phyloP scores from a whole-genome alignment of 2,888 invertebrate genomes.

The Macroteleia sp. region DNA sequence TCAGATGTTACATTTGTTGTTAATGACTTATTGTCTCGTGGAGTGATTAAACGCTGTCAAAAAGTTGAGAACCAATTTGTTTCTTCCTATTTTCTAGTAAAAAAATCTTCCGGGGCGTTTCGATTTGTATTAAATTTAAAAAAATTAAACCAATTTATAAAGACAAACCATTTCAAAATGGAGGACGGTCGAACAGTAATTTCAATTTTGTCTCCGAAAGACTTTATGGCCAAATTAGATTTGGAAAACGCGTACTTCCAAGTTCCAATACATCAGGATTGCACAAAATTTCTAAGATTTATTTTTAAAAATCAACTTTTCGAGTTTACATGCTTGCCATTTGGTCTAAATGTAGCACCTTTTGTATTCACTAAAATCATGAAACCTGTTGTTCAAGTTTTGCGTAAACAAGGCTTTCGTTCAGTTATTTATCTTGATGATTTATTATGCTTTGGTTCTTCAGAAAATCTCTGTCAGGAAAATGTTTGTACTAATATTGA shows the following conservation, averaged over 20 bases:
- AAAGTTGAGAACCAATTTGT: constrained; percentile 35
- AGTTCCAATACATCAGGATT: background rate
- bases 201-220: constrained; percentile 26
- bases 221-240: constrained; percentile 44
- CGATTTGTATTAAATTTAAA: constrained; percentile 57
- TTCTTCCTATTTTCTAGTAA: constrained; percentile 33
- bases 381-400: background rate
- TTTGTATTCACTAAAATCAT: constrained; percentile 14
- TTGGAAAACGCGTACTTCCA: constrained; percentile 25
- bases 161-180: constrained; percentile 48
- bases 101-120: constrained; percentile 38
- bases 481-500: background rate
- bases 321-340: constrained; percentile 24
- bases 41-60: constrained; percentile 26
- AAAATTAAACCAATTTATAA: constrained; percentile 47
- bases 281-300: constrained; percentile 17
- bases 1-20: background rate
- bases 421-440: constrained; percentile 16
- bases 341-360: constrained; percentile 2
- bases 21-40: constrained; percentile 1
- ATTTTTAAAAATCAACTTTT: background rate
- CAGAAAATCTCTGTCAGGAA: background rate
- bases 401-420: background rate
- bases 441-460: background rate
- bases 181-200: constrained; percentile 45